Conservation (phyloP, 2,113 vertebrate species). For the chimpanzee (Pan troglodytes) region NHGRI_mPanTro3-v2.1_pri NC_072398.2:110226501-110227000, state of each 20-base stretch:
- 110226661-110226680: neutral
- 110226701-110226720: neutral
- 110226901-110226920: neutral
- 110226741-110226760: neutral
- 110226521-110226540: conserved; percentile 70
- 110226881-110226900: neutral
- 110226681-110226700: neutral
- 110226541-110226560: conserved; percentile 37
- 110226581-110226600: conserved; percentile 81
- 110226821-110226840: neutral
- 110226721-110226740: neutral
- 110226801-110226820: conserved; percentile 68
- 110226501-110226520: conserved; percentile 69
- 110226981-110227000: conserved; percentile 30
- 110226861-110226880: conserved; percentile 58
- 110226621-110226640: conserved; percentile 83
- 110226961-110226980: neutral
- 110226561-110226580: conserved; percentile 82
- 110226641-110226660: neutral
- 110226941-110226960: neutral
- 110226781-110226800: neutral
- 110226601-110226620: conserved; percentile 89
- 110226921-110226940: neutral
- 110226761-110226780: neutral
- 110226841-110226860: neutral